A percentile compares a stretch with the other conserved stretches of the same genome.
Conservation (phyloP, 2,113 vertebrate species). For the Etheostoma spectabile region DNA sequence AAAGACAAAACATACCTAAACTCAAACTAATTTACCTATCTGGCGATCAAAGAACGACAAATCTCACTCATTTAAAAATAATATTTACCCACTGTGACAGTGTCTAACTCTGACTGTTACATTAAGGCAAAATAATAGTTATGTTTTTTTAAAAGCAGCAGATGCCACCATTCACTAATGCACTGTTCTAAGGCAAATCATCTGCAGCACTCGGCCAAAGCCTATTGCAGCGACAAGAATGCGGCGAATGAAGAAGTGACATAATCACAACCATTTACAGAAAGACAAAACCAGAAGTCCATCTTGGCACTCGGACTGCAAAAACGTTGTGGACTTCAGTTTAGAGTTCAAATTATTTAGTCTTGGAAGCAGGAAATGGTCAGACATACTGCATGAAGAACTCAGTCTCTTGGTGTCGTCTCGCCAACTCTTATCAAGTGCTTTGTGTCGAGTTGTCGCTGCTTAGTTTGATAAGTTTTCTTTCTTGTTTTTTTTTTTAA, state of each 20-base stretch:
- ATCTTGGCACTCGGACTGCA: background rate
- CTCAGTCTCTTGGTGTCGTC: constrained; percentile 19
- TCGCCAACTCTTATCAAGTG: constrained; percentile 16
- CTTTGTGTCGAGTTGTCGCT: background rate
- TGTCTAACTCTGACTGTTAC: constrained; percentile 22
- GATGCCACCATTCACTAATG: constrained; percentile 13
- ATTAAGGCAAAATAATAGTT: constrained; percentile 70
- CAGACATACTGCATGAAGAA: constrained; percentile 31
- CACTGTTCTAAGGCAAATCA: constrained; percentile 64
- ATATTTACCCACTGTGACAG: background rate
- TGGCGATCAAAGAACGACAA: background rate
- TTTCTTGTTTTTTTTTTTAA: background rate
- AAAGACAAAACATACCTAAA: background rate
- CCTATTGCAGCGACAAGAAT: constrained; percentile 27
- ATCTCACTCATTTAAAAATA: background rate
- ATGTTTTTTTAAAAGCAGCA: constrained; percentile 28
- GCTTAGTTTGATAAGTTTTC: background rate
- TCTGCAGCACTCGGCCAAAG: constrained; percentile 43
- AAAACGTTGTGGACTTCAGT: constrained; percentile 39
- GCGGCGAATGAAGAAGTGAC: constrained; percentile 34
- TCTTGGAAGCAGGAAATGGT: constrained; percentile 56
- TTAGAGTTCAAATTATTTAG: constrained; percentile 46
- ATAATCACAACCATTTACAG: constrained; percentile 9
- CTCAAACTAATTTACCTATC: background rate
- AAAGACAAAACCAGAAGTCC: constrained; percentile 47